Evolutionary conservation across 92 coral and sea anemone genomes (phyloP), one percentile per base, ranked within the genome.

Genomic region (Epizoanthus ramosus): DNA sequence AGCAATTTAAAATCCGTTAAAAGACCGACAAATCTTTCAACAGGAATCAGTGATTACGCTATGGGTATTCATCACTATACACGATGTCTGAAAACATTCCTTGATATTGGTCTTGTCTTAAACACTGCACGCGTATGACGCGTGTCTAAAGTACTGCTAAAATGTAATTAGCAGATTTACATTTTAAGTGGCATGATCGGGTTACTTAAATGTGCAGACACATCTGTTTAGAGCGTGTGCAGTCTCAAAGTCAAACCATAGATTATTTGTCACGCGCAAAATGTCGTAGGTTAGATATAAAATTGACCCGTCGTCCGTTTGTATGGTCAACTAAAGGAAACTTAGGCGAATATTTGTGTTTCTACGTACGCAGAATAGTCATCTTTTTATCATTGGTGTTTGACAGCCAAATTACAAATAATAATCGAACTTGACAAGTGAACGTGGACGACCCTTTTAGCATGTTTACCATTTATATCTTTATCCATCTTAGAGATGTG

Each of bases 101-200:
- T 41, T 22, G 57, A 61, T 60, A 5, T 41, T 77, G 31, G 13
- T 16, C 19, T 41, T 45, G 72, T 33, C 72, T 43, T 67, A 59
- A 24, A 77, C 24, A 61, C 18, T 59, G 66, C 82, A 77, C 82
- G 82, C 82, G 82, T 35, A 56, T 1, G 82, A 57, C 82, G 71
- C 82, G 82, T 63, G 82, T 57, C 82, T 2, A 10, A n/a, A 9
- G 68, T 33, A 60, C 23, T 21, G 70, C 64, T 41, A 76, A 35
- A 77, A 60, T 61, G 82, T 77, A 50, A 77, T 77, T 60, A 77
- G 71, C 70, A 61, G 82, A 77, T 77, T 77, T 77, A 43, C 71
- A 77, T 77, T 60, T 60, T 61, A 41, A 77, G 82, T 57, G 66
- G 59, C 18, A 33, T 25, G 53, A 75, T 56, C 58, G 28, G 35